Base-by-base conservation (phyloP, 2,888 invertebrate genomes). In the Thera obeliscata region DNA sequence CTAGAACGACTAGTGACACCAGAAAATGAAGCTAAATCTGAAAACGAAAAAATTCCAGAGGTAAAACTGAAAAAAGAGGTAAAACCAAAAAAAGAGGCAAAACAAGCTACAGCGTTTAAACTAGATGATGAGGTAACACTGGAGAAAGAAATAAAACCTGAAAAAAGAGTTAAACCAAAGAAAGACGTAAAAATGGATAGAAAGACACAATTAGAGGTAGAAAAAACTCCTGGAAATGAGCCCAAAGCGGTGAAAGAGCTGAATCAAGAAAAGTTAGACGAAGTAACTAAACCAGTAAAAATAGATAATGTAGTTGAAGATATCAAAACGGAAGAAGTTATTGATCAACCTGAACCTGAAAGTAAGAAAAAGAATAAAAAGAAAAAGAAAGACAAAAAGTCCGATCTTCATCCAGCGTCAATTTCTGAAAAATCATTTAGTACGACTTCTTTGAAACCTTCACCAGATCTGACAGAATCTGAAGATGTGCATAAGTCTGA, bases 301-400 rank as follows among this genome's bases (percentile, higher is more conserved):
- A 52, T n/a, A 41, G 1, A 11, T 48, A 52, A 56, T 46, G 0
- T n/a, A 12, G 38, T 57, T 35, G 50, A 49, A 56, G 41, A 65
- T 50, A 41, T 38, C 2, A 54, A 54, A 60, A 11, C 56, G 4
- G 67, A 79, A 54, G 66, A 58, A 3, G 43, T 56, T 36, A 56
- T 64, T 22, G 33, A 61, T 38, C 41, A 56, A 54, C 66, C 73
- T 69, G 72, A 75, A 66, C 9, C 73, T 46, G 89, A 85, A 66
- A 71, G 67, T 62, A 89, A 86, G 74, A 88, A 87, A 73, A 88
- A 86, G 72, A 82, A 69, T 59, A 90, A 88, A 74, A 89, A 87
- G 78, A 91, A 89, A 76, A 91, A 86, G 71, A 87, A 87, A 74
- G 84, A 85, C 54, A 87, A 85, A 64, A 88, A 82, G 74, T 6